Conservation (phyloP, 2,797 vertebrate species). For the Gymnothorax reevesii region DNA sequence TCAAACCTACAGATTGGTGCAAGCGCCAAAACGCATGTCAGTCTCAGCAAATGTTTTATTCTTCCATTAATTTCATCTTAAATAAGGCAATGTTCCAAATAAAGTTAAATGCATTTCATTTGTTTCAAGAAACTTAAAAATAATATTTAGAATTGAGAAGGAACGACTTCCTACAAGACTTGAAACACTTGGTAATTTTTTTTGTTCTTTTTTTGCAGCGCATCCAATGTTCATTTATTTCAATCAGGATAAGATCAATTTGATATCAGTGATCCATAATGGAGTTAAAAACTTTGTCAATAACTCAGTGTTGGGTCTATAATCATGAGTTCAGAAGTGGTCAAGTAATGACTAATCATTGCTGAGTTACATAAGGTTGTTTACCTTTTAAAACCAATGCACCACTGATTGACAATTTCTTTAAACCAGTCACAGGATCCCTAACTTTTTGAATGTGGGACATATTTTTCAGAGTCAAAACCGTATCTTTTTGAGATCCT, state of each 20-base stretch:
- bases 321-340: not conserved
- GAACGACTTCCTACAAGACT: no score
- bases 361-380: not conserved
- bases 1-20: no score
- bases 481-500: not conserved
- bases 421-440: not conserved
- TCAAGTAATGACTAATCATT: not conserved
- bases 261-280: not conserved
- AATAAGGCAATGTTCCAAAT: no score
- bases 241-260: not conserved
- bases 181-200: no score
- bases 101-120: no score
- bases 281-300: not conserved
- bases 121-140: no score
- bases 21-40: no score
- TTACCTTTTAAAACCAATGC: not conserved
- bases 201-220: no score
- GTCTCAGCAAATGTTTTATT: no score
- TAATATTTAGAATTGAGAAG: no score
- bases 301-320: not conserved
- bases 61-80: no score
- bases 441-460: not conserved
- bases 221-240: not conserved
- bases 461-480: not conserved
- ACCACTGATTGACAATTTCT: not conserved